Conservation (phyloP, 2,113 vertebrate genomes). For the Eulacestoma nigropectus region DNA sequence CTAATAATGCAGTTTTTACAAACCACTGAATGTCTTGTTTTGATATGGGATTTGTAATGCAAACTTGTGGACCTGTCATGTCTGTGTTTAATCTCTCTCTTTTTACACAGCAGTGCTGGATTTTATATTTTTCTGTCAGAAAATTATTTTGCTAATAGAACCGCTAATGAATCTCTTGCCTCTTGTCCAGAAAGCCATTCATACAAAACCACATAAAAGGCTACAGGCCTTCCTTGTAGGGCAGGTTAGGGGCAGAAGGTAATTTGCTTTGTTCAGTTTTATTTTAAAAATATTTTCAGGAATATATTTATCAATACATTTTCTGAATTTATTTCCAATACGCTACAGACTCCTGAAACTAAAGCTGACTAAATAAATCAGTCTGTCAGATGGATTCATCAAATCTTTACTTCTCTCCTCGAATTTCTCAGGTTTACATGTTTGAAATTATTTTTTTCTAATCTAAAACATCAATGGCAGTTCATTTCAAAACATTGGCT, state of each 20-base stretch:
- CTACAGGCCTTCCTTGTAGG: background rate
- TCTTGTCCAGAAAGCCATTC: background rate
- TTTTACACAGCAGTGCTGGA: background rate
- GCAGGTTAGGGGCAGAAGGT: background rate
- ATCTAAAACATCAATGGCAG: background rate
- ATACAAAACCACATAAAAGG: background rate
- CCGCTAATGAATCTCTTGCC: background rate
- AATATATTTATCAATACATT: background rate
- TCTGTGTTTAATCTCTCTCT: background rate
- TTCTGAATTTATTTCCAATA: background rate
- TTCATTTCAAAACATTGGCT: background rate
- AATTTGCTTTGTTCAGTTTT: background rate
- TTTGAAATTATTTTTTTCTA: background rate
- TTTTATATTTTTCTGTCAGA: background rate
- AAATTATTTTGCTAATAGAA: background rate
- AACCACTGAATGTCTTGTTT: background rate
- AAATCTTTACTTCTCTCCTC: background rate
- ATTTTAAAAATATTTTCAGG: background rate
- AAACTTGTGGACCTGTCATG: background rate
- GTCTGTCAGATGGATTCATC: background rate
- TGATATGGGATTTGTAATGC: background rate
- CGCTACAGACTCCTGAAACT: background rate
- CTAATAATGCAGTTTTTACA: background rate
- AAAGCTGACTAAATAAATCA: background rate
- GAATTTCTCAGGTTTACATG: background rate